Conservation (phyloP, 2,113 vertebrate species). For the Colistium nudipinnis region DNA sequence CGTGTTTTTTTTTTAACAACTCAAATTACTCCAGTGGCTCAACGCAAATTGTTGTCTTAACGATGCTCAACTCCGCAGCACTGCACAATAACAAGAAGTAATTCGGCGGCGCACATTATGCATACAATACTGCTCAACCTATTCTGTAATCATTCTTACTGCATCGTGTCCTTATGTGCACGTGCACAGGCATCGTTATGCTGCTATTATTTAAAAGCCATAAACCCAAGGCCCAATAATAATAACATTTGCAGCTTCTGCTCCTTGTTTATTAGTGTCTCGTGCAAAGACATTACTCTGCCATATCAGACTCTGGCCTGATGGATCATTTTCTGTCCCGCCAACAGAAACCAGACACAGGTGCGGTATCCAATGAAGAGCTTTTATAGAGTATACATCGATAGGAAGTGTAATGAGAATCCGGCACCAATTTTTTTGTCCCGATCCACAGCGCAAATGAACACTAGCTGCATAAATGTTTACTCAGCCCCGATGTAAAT, state of each 20-base stretch:
- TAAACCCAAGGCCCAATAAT: constrained; percentile 39
- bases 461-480: constrained; percentile 35
- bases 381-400: constrained; percentile 50
- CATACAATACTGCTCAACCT: neutral
- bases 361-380: constrained; percentile 47
- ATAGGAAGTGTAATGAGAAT: constrained; percentile 54
- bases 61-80: neutral
- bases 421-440: constrained; percentile 39
- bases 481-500: constrained; percentile 38
- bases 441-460: constrained; percentile 24
- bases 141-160: neutral
- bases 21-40: neutral
- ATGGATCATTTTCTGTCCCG: constrained; percentile 57
- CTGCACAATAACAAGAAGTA: neutral
- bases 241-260: constrained; percentile 22
- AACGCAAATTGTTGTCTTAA: constrained; percentile 1
- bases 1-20: constrained; percentile 10
- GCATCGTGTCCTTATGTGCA: constrained; percentile 7
- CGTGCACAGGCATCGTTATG: constrained; percentile 3
- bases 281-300: constrained; percentile 33
- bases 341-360: constrained; percentile 54
- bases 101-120: constrained; percentile 2
- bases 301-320: constrained; percentile 25
- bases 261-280: constrained; percentile 33
- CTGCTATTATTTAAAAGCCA: constrained; percentile 27